A percentile compares a stretch with the other conserved stretches of the same genome.
phyloP scores from a whole-genome alignment of 2,888 invertebrate species.

The Epinotia ramella region DNA sequence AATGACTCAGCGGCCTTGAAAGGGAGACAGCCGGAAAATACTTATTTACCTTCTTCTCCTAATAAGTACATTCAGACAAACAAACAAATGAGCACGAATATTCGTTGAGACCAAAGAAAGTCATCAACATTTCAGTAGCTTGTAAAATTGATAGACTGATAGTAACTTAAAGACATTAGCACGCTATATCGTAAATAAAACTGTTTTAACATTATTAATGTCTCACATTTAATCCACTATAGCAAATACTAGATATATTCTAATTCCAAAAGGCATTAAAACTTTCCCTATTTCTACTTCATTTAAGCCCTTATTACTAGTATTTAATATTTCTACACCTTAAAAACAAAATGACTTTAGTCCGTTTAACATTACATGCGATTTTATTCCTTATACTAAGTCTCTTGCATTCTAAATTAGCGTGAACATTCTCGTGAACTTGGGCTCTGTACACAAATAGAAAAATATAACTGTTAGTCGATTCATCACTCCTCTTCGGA shows the following conservation, averaged over 20 bases:
- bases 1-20: not conserved
- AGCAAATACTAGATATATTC: conserved; percentile 55
- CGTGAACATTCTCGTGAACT: not conserved
- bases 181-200: conserved; percentile 52
- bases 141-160: conserved; percentile 37
- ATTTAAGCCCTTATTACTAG: not conserved
- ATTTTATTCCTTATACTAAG: not conserved
- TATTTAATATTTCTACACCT: not conserved
- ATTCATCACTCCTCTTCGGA: conserved; percentile 75
- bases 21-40: not conserved
- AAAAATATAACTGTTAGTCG: conserved; percentile 56
- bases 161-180: conserved; percentile 51
- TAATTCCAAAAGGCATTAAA: conserved; percentile 52
- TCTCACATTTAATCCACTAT: conserved; percentile 69
- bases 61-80: not conserved
- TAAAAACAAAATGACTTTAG: not conserved
- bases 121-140: conserved; percentile 5
- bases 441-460: not conserved
- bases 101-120: not conserved
- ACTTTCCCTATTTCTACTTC: not conserved
- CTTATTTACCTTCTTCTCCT: not conserved
- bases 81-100: not conserved
- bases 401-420: not conserved
- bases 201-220: conserved; percentile 63
- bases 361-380: not conserved